Evolutionary conservation across 2,888 invertebrate species (phyloP).

Genomic region (Acanthosepion pharaonis): DNA sequence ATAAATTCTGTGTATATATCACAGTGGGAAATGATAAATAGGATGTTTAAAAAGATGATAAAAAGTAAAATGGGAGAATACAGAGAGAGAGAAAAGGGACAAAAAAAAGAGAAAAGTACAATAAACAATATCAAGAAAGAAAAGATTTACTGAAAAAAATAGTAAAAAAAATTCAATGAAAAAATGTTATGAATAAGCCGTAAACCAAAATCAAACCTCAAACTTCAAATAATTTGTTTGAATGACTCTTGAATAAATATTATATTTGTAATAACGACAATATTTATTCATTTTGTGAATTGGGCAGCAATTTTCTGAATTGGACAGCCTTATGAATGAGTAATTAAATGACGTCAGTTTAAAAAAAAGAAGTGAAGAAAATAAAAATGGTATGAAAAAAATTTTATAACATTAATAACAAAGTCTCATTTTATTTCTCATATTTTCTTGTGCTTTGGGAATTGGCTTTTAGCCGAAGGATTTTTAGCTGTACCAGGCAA

Average conservation of each 20-base stretch:
- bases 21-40: neutral
- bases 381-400: neutral
- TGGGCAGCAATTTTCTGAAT: neutral
- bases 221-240: neutral
- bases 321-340: neutral
- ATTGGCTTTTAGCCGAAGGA: neutral
- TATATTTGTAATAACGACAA: constrained; percentile 20
- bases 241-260: constrained; percentile 33
- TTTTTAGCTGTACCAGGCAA: neutral
- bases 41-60: neutral
- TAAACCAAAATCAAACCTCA: constrained; percentile 9
- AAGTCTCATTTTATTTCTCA: neutral
- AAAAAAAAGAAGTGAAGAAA: neutral
- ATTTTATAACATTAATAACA: neutral
- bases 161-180: neutral
- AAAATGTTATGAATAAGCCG: neutral
- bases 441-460: neutral
- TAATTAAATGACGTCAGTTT: constrained; percentile 21
- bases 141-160: neutral
- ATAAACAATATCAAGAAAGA: neutral
- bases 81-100: neutral
- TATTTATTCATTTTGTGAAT: constrained; percentile 33
- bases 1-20: neutral
- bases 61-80: neutral
- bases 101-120: neutral